Evolutionary conservation across 1,140 invertebrate species (phyloP).

Genomic region (Olivierus martensii): DNA sequence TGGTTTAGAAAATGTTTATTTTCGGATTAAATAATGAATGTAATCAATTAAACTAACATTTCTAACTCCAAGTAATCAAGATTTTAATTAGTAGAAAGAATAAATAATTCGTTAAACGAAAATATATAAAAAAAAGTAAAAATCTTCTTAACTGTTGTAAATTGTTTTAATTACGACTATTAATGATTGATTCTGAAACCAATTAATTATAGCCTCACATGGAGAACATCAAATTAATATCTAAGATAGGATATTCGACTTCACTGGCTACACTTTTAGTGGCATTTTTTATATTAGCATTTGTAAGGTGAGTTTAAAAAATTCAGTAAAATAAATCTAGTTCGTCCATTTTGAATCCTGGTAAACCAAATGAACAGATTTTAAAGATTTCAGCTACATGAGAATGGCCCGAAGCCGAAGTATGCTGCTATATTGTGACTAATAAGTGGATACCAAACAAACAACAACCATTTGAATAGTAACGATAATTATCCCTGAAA

Average conservation of each 20-base stretch:
- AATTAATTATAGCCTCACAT: conserved; percentile 38
- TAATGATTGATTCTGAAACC: not conserved
- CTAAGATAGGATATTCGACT: conserved; percentile 51
- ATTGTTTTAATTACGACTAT: not conserved
- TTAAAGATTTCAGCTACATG: too few species aligned
- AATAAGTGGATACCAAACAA: too few species aligned
- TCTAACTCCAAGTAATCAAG: not conserved
- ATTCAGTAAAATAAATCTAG: too few species aligned
- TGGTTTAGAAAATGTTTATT: too few species aligned
- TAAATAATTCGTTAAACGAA: not conserved
- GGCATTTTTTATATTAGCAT: conserved; percentile 47
- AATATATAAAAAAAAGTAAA: too few species aligned
- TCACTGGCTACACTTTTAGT: conserved; percentile 48
- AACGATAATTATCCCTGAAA: too few species aligned
- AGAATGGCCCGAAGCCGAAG: too few species aligned
- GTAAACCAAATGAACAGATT: too few species aligned
- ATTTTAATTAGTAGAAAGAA: not conserved
- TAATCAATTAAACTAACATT: not conserved
- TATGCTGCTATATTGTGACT: too few species aligned
- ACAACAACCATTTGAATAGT: too few species aligned
- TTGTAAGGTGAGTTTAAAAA: conserved; percentile 53
- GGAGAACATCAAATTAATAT: conserved; percentile 44
- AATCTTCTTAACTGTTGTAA: not conserved
- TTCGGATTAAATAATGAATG: not conserved
- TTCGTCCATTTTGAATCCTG: too few species aligned